phyloP scores from a whole-genome alignment of 64 coral and sea anemone species.

The Montipora foliosa region DNA sequence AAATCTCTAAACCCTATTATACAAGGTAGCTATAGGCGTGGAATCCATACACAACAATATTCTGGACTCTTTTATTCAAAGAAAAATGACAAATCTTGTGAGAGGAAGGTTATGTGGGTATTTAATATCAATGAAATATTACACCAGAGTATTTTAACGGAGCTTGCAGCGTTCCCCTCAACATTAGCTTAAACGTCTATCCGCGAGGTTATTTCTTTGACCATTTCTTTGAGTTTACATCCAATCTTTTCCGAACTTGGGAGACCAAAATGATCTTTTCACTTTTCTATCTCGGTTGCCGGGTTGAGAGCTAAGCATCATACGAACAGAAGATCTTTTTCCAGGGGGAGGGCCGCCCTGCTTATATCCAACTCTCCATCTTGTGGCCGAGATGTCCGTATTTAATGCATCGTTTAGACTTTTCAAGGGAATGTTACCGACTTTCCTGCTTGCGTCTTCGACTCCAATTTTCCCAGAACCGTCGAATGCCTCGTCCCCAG shows the following conservation, averaged over 20 bases:
- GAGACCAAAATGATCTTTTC: background rate
- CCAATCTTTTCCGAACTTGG: background rate
- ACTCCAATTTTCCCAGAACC: background rate
- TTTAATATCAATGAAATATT: constrained; percentile 4
- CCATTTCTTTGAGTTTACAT: background rate
- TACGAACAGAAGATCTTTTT: background rate
- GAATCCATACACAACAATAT: background rate
- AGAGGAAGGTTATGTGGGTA: background rate
- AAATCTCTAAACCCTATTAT: no score
- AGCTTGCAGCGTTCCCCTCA: background rate
- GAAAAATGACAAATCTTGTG: background rate
- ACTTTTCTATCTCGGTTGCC: background rate
- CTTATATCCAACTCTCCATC: background rate
- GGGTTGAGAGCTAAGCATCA: background rate
- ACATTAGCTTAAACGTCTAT: background rate
- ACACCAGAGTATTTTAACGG: background rate
- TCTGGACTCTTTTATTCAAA: background rate
- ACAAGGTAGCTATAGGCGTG: no score
- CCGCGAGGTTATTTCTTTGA: background rate
- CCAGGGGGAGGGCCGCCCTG: background rate
- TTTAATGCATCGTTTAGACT: background rate
- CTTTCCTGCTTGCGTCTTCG: background rate
- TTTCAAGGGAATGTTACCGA: background rate
- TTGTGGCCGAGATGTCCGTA: background rate
- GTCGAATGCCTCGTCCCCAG: constrained; percentile 6